A percentile compares a stretch with the other conserved stretches of the same genome.
These are phyloP conservation scores for Scytalopus superciliaris DNA, from an alignment of 2,113 vertebrate species.

Conservation along the genomic window DNA sequence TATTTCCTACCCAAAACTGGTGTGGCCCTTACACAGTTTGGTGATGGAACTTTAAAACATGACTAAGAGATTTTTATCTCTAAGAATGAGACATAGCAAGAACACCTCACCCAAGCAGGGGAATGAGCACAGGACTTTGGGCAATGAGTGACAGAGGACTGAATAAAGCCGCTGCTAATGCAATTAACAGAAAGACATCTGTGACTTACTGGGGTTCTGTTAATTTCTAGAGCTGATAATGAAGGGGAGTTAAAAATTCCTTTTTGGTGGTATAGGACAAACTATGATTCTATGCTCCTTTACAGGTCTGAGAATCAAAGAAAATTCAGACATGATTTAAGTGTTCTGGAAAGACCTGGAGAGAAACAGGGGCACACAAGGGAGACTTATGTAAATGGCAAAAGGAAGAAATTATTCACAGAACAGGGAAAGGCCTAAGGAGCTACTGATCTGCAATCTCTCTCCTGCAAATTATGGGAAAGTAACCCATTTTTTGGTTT, in stretches of 20 bases:
- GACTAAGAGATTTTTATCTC: neutral
- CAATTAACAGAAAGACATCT: neutral
- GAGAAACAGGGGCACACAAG: neutral
- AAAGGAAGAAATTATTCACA: neutral
- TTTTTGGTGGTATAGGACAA: neutral
- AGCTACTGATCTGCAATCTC: neutral
- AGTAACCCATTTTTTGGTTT: conserved; percentile 43
- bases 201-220: neutral
- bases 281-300: neutral
- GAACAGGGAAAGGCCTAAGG: neutral
- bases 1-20: neutral
- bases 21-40: neutral
- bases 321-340: neutral
- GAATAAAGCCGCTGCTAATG: neutral
- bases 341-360: neutral
- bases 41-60: neutral
- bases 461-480: neutral
- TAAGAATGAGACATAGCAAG: neutral
- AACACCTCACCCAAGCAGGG: neutral
- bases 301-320: neutral
- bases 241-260: neutral
- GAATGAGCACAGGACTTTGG: fast-evolving
- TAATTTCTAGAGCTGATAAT: neutral
- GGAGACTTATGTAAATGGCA: neutral
- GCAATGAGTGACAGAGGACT: neutral